phyloP scores from a whole-genome alignment of 2,888 invertebrate genomes.

The Patella ulyssiponensis region DNA sequence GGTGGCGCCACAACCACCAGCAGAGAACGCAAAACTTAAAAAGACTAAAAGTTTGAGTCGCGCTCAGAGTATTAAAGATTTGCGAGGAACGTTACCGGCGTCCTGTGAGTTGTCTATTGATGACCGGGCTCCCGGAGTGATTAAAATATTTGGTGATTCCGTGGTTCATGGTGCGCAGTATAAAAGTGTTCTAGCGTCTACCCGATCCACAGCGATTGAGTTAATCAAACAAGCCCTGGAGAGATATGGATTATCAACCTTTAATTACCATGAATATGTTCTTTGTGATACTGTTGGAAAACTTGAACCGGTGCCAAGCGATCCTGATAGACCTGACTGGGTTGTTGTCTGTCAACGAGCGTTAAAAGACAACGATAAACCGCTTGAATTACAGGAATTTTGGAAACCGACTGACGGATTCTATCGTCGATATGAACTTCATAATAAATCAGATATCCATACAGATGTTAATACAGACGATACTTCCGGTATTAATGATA shows the following conservation, averaged over 20 bases:
- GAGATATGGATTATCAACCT: slow-evolving; percentile 55
- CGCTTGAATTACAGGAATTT: slow-evolving; percentile 62
- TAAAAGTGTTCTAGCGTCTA: slow-evolving; percentile 66
- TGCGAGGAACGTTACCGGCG: slow-evolving; percentile 6
- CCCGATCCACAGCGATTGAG: slow-evolving; percentile 61
- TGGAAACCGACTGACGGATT: slow-evolving; percentile 67
- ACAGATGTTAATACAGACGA: slow-evolving; percentile 49
- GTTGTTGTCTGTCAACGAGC: slow-evolving; percentile 56
- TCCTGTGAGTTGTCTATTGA: slow-evolving; percentile 59
- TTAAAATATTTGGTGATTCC: slow-evolving; percentile 65
- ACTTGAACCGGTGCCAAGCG: slow-evolving; percentile 12
- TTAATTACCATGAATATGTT: slow-evolving; percentile 53
- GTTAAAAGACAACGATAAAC: slow-evolving; percentile 59
- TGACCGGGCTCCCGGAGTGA: slow-evolving; percentile 61
- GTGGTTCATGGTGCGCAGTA: slow-evolving; percentile 63
- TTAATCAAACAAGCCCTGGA: slow-evolving; percentile 66
- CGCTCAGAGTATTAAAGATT: slow-evolving; percentile 17
- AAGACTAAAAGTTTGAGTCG: slow-evolving; percentile 18
- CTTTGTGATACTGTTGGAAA: slow-evolving; percentile 65
- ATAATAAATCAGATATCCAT: slow-evolving; percentile 45
- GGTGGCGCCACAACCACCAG: neutral
- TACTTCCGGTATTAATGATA: slow-evolving; percentile 62
- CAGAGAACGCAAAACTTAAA: slow-evolving; percentile 9
- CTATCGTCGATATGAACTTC: slow-evolving; percentile 65
- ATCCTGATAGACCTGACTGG: slow-evolving; percentile 46